Percentiles rank a stretch among this genome's conserved stretches.
phyloP scores from a whole-genome alignment of 2,888 invertebrate genomes.

The Hirtodrosophila histrioides region DNA sequence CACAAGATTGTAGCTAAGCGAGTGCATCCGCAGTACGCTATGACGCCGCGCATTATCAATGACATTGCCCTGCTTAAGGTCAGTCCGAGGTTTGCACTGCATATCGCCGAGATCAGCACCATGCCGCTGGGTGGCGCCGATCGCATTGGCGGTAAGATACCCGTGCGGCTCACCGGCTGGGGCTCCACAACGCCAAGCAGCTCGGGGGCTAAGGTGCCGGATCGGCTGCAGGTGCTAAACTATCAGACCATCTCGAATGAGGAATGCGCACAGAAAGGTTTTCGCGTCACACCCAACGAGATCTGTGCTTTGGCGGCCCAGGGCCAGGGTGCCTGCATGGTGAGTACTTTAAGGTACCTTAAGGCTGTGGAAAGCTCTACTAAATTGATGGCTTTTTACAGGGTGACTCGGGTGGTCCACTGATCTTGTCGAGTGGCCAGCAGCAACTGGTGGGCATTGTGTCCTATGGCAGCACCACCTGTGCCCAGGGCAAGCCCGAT shows the following conservation, averaged over 20 bases:
- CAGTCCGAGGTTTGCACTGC: slow-evolving; percentile 70
- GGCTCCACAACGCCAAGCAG: slow-evolving; percentile 73
- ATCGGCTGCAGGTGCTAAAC: slow-evolving; percentile 78
- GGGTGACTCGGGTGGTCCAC: slow-evolving; percentile 84
- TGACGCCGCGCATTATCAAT: slow-evolving; percentile 66
- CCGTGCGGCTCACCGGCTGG: slow-evolving; percentile 83
- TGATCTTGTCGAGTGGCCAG: slow-evolving; percentile 68
- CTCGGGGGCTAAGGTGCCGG: slow-evolving; percentile 69
- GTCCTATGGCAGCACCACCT: slow-evolving; percentile 81
- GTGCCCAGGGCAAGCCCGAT: slow-evolving; percentile 82
- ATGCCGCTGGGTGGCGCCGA: slow-evolving; percentile 61
- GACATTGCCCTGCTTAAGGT: slow-evolving; percentile 82
- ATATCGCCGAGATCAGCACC: slow-evolving; percentile 55
- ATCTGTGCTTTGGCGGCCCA: slow-evolving; percentile 78
- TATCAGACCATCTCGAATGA: slow-evolving; percentile 82
- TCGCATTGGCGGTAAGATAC: slow-evolving; percentile 67
- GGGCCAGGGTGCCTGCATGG: slow-evolving; percentile 82
- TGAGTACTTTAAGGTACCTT: slow-evolving; percentile 46
- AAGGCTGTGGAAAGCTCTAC: neutral
- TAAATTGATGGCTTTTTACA: slow-evolving; percentile 39
- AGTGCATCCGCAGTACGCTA: slow-evolving; percentile 76
- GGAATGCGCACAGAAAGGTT: slow-evolving; percentile 77
- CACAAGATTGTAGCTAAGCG: slow-evolving; percentile 67
- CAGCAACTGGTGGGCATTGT: slow-evolving; percentile 81
- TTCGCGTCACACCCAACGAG: slow-evolving; percentile 80